These are phyloP conservation scores for Drosophila robusta DNA, from an alignment of 2,888 invertebrate species.

Conservation along the genomic window DNA sequence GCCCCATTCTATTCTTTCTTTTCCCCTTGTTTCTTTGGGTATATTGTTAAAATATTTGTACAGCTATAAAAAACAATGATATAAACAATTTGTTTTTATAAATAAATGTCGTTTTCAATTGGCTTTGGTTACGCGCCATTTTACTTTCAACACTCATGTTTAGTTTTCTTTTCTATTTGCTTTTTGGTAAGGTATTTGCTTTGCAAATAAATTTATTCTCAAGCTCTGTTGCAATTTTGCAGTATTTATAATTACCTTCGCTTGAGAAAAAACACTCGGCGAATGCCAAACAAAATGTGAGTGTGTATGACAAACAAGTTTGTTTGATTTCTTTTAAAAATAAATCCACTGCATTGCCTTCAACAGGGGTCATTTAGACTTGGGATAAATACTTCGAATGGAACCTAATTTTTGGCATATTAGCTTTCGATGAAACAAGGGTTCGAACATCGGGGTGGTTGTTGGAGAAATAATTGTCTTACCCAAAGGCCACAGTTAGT, in stretches of 20 bases:
- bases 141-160: constrained; percentile 31
- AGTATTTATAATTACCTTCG: constrained; percentile 59
- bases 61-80: neutral
- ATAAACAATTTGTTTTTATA: constrained; percentile 1
- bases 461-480: too few species aligned
- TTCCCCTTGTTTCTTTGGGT: too few species aligned
- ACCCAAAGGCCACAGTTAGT: too few species aligned
- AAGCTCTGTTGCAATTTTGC: constrained; percentile 36
- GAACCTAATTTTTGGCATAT: neutral
- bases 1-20: too few species aligned
- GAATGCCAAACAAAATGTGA: constrained; percentile 58
- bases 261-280: constrained; percentile 48
- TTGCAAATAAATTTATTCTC: constrained; percentile 42
- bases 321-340: constrained; percentile 59
- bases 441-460: too few species aligned
- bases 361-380: constrained; percentile 20
- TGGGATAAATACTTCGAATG: neutral
- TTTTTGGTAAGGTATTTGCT: constrained; percentile 34
- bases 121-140: constrained; percentile 46
- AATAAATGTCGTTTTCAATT: constrained; percentile 22
- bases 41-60: constrained; percentile 5
- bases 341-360: constrained; percentile 57
- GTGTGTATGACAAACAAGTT: constrained; percentile 37
- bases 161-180: constrained; percentile 9
- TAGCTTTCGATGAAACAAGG: too few species aligned